Evolutionary conservation across 2,888 invertebrate species (phyloP), one percentile per base, ranked within the genome.

Genomic region (Drosophila neutralis): DNA sequence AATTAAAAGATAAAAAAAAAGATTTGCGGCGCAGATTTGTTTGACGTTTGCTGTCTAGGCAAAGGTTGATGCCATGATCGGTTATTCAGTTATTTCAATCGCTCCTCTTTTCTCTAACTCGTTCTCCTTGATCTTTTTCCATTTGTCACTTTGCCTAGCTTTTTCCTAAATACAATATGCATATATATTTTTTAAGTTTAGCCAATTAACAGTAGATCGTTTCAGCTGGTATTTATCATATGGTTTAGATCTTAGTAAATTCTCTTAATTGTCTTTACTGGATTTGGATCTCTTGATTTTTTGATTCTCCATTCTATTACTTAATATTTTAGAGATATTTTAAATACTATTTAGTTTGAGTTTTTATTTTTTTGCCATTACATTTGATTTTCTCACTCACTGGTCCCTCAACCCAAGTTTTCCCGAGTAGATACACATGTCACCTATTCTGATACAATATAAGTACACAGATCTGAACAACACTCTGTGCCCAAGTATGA

Each of bases 61-160:
- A 51, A 48, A 68, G 65, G 65, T 71, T 71, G 68, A 69, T 78
- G 66, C 65, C 70, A 78, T 74, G 74, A 78, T 74, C 70, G 58
- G 56, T 36, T 65, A 27, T 76, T 58, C 48, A 72, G 24, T 51
- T 67, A 64, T 40, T 35, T 54, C 31, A 18, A 48, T 45, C 13
- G 29, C 27, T 27, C 24, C 24, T 18, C 6, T n/a, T 27, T n/a
- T 18, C 24, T 29, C 13, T 24, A 33, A 6, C 36, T 54, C 45
- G 18, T n/a, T 63, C 8, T n/a, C 18, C n/a, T 3, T 27, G 35
- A 27, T 18, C 29, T 51, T 29, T 31, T 27, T 18, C 29, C 13
- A 13, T 31, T 35, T 48, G 35, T 36, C 31, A 60, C 27, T 36
- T 51, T 61, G 24, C 4, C 31, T 24, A 21, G 21, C 21, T 18